phyloP scores from a whole-genome alignment of 1,140 invertebrate genomes.

The Saccostrea echinata region DNA sequence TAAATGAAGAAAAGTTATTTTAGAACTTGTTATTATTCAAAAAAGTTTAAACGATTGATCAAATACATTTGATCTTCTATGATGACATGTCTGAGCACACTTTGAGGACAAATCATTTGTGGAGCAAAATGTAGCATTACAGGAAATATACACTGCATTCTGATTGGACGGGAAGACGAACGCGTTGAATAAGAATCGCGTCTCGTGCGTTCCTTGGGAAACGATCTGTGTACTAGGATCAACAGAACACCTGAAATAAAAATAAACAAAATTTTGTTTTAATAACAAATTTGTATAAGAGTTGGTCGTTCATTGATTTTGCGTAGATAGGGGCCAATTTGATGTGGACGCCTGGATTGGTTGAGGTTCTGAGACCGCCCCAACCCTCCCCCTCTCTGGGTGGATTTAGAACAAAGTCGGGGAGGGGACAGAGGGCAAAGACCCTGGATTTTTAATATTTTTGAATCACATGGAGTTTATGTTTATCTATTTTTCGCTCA shows the following conservation, averaged over 20 bases:
- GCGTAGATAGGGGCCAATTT: background rate
- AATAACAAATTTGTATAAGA: background rate
- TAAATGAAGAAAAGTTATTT: too few relatives aligned
- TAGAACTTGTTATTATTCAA: background rate
- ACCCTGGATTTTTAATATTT: too few relatives aligned
- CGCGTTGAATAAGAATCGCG: slow-evolving; percentile 52
- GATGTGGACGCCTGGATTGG: too few relatives aligned
- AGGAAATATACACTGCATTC: slow-evolving; percentile 46
- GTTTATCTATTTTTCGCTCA: too few relatives aligned
- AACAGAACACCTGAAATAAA: slow-evolving; percentile 43
- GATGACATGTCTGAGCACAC: slow-evolving; percentile 46
- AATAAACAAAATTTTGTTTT: background rate
- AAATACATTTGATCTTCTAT: background rate
- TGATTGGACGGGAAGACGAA: slow-evolving; percentile 53
- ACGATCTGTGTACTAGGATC: slow-evolving; percentile 47
- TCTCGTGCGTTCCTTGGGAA: slow-evolving; percentile 47
- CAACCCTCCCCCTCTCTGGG: too few relatives aligned
- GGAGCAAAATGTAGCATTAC: slow-evolving; percentile 53
- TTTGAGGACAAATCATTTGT: slow-evolving; percentile 24
- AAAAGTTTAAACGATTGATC: background rate
- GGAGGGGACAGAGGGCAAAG: too few relatives aligned
- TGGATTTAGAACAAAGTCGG: too few relatives aligned
- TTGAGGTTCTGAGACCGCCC: too few relatives aligned
- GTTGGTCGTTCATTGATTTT: background rate
- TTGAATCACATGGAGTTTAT: too few relatives aligned